These are phyloP conservation scores for Meda fulgida DNA, from an alignment of 2,797 vertebrate genomes.

Conservation along the genomic window DNA sequence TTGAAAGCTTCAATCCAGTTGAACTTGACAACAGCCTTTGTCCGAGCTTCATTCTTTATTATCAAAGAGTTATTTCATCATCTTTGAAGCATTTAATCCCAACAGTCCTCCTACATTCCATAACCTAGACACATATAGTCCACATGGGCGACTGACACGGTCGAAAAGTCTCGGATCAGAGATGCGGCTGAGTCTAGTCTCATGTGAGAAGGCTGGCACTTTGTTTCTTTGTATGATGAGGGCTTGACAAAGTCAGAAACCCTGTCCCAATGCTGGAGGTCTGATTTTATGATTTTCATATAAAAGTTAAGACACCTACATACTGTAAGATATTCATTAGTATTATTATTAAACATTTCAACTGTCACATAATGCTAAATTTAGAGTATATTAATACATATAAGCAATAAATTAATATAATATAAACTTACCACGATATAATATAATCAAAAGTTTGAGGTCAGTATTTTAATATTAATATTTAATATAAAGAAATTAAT, in stretches of 20 bases:
- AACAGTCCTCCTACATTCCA: constrained; percentile 12
- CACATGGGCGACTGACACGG: constrained; percentile 15
- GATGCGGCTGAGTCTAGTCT: constrained; percentile 18
- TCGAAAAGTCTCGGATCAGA: constrained; percentile 27
- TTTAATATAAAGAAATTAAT: too few species aligned
- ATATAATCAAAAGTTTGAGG: too few species aligned
- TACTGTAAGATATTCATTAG: background rate
- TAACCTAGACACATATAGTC: constrained; percentile 37
- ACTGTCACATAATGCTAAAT: too few species aligned
- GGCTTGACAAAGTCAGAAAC: background rate
- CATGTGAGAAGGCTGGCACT: background rate
- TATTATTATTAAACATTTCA: background rate
- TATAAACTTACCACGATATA: too few species aligned
- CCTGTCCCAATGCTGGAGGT: background rate
- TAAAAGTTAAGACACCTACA: background rate
- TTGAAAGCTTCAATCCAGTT: constrained; percentile 16
- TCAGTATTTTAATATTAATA: too few species aligned
- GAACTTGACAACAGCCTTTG: constrained; percentile 38
- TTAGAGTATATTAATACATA: background rate
- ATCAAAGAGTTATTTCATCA: constrained; percentile 44
- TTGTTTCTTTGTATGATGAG: constrained; percentile 2
- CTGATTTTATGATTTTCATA: background rate
- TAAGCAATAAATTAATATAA: background rate
- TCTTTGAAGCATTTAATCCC: constrained; percentile 48
- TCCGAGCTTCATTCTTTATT: constrained; percentile 41